These are phyloP conservation scores for Rhaphigaster nebulosa DNA, from an alignment of 2,888 invertebrate species.

Conservation along the genomic window DNA sequence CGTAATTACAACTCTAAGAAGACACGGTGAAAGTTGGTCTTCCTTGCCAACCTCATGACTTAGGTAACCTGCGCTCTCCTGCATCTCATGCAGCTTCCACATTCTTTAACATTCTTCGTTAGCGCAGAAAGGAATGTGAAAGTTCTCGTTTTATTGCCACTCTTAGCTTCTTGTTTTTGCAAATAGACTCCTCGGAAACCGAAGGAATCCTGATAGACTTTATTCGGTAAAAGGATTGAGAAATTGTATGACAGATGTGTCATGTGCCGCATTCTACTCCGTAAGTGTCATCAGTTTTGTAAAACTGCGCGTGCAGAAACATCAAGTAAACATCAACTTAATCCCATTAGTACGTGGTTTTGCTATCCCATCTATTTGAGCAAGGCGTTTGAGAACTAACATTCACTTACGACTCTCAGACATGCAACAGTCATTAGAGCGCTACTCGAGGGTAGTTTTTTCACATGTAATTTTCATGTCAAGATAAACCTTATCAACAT, in stretches of 20 bases:
- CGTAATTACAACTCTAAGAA: neutral
- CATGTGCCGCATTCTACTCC: neutral
- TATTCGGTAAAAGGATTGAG: neutral
- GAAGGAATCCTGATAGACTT: neutral
- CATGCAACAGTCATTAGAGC: too few species aligned
- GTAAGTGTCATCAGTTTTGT: neutral
- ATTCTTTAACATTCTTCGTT: constrained; percentile 9
- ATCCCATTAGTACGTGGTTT: too few species aligned
- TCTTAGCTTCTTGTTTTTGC: neutral
- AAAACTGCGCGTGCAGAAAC: neutral
- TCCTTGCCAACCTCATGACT: neutral
- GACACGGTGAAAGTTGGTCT: constrained; percentile 25
- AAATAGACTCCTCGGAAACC: neutral
- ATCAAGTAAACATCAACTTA: neutral
- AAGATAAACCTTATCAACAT: too few species aligned
- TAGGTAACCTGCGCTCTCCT: neutral
- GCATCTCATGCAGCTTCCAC: constrained; percentile 44
- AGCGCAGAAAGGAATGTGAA: constrained; percentile 33
- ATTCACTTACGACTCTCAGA: too few species aligned
- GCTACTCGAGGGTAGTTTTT: too few species aligned
- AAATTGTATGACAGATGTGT: neutral
- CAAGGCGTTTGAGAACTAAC: too few species aligned
- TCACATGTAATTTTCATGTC: too few species aligned
- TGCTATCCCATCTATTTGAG: too few species aligned
- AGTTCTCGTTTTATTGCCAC: neutral